Base-by-base conservation (phyloP, 1,140 invertebrate species). In the Oryzaephilus surinamensis region DNA sequence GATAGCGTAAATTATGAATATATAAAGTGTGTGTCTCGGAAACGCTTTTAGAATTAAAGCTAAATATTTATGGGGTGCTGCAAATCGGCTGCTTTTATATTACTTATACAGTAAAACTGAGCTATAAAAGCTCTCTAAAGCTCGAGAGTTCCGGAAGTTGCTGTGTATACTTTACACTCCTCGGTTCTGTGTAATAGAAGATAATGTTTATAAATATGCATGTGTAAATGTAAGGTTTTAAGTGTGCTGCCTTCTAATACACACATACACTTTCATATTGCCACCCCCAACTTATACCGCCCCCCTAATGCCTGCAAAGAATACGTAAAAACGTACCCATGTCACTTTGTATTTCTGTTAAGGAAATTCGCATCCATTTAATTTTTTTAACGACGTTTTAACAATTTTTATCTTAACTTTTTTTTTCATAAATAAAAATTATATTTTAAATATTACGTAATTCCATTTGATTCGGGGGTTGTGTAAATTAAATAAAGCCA, bases 171-270 rank as follows among this genome's bases (percentile, higher is more conserved):
- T 57, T 55, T 54, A 52, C 50, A 52, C 52, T 58, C 40, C 51
- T 55, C 54, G 49, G 46, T 44, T 46, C 58, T 55, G 32, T 48
- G 51, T 56, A 58, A 60, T 58, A 58, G 58, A 57, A 57, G 58
- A 58, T 60, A 60, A 60, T 60, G 55, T 60, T 58, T 60, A 60
- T 60, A 60, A 60, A 60, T 60, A 60, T 60, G 58, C 51, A 60
- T 60, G 56, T 55, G 56, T 53, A 58, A 60, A 57, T 56, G 56
- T 55, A 55, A 50, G 50, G 46, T 46, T 56, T 53, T 52, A 57
- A 48, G 51, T 50, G 47, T 41, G 42, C 45, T 10, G 11, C 23
- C 23, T 28, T 23, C 33, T n/a, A 16, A 17, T 41, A 41, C 27
- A 21, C 28, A 32, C 29, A 5, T 1, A 6, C 6, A 15, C n/a